A percentile compares a stretch with the other conserved stretches of the same genome.
Evolutionary conservation across 2,797 vertebrate genomes (phyloP).

Genomic region (Sebastes itinus): DNA sequence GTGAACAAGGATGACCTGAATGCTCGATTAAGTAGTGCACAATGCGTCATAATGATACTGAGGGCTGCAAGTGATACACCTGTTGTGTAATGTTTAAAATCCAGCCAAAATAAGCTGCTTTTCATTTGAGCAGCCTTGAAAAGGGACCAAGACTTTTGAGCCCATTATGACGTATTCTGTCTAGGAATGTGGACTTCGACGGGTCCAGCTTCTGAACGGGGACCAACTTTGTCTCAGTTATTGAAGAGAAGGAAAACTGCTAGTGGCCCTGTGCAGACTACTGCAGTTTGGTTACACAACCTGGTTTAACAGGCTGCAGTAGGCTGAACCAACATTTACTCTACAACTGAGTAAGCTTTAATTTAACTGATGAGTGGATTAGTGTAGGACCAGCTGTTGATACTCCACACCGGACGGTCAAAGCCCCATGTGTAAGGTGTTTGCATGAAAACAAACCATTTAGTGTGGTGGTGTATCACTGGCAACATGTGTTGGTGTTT

Average conservation of each 20-base stretch:
- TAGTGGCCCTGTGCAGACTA: neutral
- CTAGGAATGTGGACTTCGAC: slow-evolving; percentile 42
- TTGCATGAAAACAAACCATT: slow-evolving; percentile 55
- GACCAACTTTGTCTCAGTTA: slow-evolving; percentile 25
- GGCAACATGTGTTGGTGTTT: slow-evolving; percentile 49
- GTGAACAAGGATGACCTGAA: neutral
- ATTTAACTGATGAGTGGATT: slow-evolving; percentile 78
- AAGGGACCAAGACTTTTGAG: neutral
- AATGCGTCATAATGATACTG: neutral
- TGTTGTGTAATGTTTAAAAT: slow-evolving; percentile 1
- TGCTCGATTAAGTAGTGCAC: neutral
- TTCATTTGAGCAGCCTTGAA: slow-evolving; percentile 20
- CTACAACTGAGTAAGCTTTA: slow-evolving; percentile 63
- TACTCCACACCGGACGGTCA: slow-evolving; percentile 40
- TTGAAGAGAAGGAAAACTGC: slow-evolving; percentile 10
- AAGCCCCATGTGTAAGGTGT: slow-evolving; percentile 52
- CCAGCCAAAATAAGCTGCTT: neutral
- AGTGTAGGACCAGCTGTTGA: slow-evolving; percentile 68
- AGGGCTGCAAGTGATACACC: slow-evolving; percentile 4
- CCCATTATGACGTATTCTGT: slow-evolving; percentile 39
- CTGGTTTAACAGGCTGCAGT: slow-evolving; percentile 22
- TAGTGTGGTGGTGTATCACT: slow-evolving; percentile 5
- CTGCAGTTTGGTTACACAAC: slow-evolving; percentile 25
- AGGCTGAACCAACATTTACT: slow-evolving; percentile 57
- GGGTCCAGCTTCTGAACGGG: slow-evolving; percentile 16